phyloP scores from a whole-genome alignment of 2,113 vertebrate genomes.

The Callocephalon fimbriatum region DNA sequence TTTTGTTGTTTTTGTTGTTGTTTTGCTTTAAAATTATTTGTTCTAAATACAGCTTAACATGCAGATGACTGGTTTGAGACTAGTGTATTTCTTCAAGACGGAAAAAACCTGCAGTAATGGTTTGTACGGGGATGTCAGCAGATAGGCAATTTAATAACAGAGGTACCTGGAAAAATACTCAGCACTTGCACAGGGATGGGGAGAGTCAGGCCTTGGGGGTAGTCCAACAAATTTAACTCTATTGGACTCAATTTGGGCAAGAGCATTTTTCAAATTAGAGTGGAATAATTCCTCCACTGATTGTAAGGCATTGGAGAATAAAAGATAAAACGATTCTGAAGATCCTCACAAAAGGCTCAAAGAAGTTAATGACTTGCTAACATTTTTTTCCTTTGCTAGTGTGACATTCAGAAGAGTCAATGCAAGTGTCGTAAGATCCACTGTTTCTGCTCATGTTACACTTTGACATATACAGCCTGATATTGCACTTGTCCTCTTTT shows the following conservation, averaged over 20 bases:
- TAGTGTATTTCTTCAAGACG: constrained; percentile 58
- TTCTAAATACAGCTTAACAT: constrained; percentile 82
- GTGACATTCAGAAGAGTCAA: neutral
- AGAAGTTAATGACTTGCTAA: neutral
- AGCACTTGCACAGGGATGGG: neutral
- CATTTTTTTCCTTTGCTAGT: neutral
- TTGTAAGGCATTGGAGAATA: neutral
- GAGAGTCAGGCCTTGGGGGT: neutral
- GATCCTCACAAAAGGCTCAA: neutral
- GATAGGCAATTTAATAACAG: neutral
- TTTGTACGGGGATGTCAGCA: constrained; percentile 24
- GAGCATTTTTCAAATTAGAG: constrained; percentile 10
- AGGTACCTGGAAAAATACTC: constrained; percentile 38
- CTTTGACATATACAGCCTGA: constrained; percentile 2
- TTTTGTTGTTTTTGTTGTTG: constrained; percentile 77
- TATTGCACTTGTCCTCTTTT: neutral
- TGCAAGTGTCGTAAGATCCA: neutral
- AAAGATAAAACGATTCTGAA: neutral
- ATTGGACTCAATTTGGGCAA: constrained; percentile 7
- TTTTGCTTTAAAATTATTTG: constrained; percentile 81
- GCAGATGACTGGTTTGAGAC: constrained; percentile 82
- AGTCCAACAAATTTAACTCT: neutral
- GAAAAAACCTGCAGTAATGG: constrained; percentile 19
- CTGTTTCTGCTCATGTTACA: neutral
- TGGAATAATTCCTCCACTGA: neutral